Percentiles rank a stretch among this genome's conserved stretches.
phyloP scores from a whole-genome alignment of 2,113 vertebrate genomes.

The Peucedramus taeniatus region DNA sequence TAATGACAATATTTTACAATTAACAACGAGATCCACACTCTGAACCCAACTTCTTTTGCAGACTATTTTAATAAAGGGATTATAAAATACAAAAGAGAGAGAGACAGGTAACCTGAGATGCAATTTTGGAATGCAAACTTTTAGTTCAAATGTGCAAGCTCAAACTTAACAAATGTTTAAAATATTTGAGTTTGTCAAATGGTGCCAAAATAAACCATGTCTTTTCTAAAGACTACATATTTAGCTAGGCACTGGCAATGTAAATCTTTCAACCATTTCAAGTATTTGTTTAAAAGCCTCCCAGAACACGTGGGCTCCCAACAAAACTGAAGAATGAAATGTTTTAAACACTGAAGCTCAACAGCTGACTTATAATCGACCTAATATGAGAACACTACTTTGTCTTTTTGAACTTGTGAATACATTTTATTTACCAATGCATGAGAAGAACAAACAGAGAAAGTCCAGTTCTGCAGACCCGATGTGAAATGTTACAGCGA shows the following conservation, averaged over 20 bases:
- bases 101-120: slow-evolving; percentile 72
- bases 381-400: slow-evolving; percentile 50
- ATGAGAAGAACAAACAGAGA: slow-evolving; percentile 44
- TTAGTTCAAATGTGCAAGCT: slow-evolving; percentile 81
- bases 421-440: slow-evolving; percentile 41
- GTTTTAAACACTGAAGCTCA: slow-evolving; percentile 65
- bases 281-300: slow-evolving; percentile 81
- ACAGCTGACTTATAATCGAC: slow-evolving; percentile 63
- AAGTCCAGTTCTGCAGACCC: slow-evolving; percentile 25
- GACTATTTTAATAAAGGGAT: slow-evolving; percentile 71
- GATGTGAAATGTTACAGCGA: neutral
- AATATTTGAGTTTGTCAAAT: slow-evolving; percentile 81
- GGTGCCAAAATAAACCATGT: slow-evolving; percentile 82
- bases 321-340: slow-evolving; percentile 73
- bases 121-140: slow-evolving; percentile 71
- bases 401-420: slow-evolving; percentile 9
- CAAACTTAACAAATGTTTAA: slow-evolving; percentile 83
- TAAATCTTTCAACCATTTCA: slow-evolving; percentile 82
- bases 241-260: slow-evolving; percentile 77
- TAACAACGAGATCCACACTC: neutral
- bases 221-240: slow-evolving; percentile 82
- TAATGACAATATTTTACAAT: slow-evolving; percentile 7
- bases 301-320: slow-evolving; percentile 71
- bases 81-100: slow-evolving; percentile 65
- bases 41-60: neutral